phyloP scores from a whole-genome alignment of 2,888 invertebrate species.

The Cephus runcator region DNA sequence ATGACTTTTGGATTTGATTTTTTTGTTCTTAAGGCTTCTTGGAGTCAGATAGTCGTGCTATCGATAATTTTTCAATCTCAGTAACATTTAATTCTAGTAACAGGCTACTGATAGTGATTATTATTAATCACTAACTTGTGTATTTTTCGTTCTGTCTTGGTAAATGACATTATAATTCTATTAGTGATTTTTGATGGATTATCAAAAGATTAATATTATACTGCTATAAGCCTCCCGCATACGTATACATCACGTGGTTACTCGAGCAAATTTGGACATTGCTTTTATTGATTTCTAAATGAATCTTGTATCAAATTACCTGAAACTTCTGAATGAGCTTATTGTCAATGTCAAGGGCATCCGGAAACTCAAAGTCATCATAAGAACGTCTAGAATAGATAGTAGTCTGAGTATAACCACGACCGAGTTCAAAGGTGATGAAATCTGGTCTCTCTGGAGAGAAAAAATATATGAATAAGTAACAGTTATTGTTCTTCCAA shows the following conservation, averaged over 20 bases:
- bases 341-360: slow-evolving; percentile 29
- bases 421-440: slow-evolving; percentile 34
- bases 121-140: neutral
- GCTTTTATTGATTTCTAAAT: neutral
- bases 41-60: neutral
- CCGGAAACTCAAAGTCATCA: slow-evolving; percentile 32
- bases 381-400: slow-evolving; percentile 14
- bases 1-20: neutral
- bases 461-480: neutral
- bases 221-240: neutral
- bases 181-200: neutral
- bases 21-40: neutral
- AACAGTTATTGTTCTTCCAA: neutral
- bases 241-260: neutral
- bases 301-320: slow-evolving; percentile 19
- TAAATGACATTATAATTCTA: neutral
- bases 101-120: neutral
- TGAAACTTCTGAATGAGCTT: slow-evolving; percentile 34
- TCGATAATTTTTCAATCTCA: neutral
- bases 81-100: neutral
- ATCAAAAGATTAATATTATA: neutral
- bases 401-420: slow-evolving; percentile 30
- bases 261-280: neutral
- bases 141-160: neutral
- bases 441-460: slow-evolving; percentile 34